Percentiles rank a stretch among this genome's conserved stretches.
Evolutionary conservation across 2,113 vertebrate species (phyloP).

Genomic region (Callipepla squamata): DNA sequence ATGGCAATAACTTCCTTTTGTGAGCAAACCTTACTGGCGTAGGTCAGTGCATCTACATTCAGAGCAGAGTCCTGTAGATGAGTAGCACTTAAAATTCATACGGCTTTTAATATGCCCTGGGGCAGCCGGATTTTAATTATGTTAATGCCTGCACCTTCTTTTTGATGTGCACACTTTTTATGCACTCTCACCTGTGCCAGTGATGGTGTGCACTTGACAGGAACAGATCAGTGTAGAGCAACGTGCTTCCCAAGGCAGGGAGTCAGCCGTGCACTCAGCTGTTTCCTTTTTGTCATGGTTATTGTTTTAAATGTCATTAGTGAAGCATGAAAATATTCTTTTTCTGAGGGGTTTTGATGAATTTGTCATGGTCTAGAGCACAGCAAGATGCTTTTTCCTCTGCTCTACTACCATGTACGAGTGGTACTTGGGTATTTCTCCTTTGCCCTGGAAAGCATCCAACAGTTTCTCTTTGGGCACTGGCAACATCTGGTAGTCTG

Average conservation of each 20-base stretch:
- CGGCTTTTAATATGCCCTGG: background rate
- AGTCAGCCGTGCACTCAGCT: background rate
- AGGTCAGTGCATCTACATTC: background rate
- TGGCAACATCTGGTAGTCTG: background rate
- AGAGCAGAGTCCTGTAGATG: background rate
- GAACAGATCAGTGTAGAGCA: background rate
- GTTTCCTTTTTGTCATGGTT: background rate
- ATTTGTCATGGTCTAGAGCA: background rate
- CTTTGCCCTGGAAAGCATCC: background rate
- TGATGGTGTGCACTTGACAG: background rate
- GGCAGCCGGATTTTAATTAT: background rate
- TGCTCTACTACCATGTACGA: background rate
- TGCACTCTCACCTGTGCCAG: background rate
- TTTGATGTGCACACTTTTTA: background rate
- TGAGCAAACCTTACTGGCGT: background rate
- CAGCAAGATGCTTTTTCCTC: background rate
- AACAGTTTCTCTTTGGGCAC: background rate
- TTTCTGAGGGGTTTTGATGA: fast-evolving
- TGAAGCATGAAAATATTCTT: background rate
- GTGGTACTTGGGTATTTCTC: background rate
- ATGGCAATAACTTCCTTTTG: constrained; percentile 3
- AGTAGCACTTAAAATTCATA: constrained; percentile 16
- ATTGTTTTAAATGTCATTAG: background rate
- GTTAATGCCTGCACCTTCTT: background rate
- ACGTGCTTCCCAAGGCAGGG: background rate